Percentiles rank a stretch among this genome's conserved stretches.
phyloP scores from a whole-genome alignment of 2,888 invertebrate genomes.

The Phanerotoma sp. region DNA sequence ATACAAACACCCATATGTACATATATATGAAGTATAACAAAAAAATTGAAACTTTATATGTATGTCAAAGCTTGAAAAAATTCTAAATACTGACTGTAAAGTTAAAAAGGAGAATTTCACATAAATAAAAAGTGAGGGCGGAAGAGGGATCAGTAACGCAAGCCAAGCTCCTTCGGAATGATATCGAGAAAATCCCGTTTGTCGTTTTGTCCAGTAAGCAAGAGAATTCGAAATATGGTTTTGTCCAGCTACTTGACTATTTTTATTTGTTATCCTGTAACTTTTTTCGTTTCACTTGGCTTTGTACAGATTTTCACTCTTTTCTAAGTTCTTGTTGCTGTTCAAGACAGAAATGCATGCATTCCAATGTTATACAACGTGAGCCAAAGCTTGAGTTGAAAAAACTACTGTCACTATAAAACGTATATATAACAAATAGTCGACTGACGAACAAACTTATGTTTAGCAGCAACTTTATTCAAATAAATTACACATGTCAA shows the following conservation, averaged over 20 bases:
- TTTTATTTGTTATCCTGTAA: slow-evolving; percentile 41
- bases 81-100: not conserved
- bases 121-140: not conserved
- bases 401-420: too few species aligned
- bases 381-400: not conserved
- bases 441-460: slow-evolving; percentile 8
- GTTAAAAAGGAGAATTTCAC: not conserved
- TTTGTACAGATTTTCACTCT: slow-evolving; percentile 27
- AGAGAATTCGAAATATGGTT: slow-evolving; percentile 44
- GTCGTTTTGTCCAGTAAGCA: slow-evolving; percentile 26
- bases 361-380: slow-evolving; percentile 37
- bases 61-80: not conserved
- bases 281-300: slow-evolving; percentile 26
- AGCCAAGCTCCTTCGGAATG: slow-evolving; percentile 12
- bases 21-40: too few species aligned
- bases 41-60: not conserved
- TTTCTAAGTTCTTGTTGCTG: slow-evolving; percentile 24
- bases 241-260: slow-evolving; percentile 36
- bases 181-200: not conserved
- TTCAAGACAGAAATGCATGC: slow-evolving; percentile 43
- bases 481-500: too few species aligned
- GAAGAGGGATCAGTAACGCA: slow-evolving; percentile 23
- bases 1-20: too few species aligned
- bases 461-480: slow-evolving; percentile 24
- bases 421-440: too few species aligned